Evolutionary conservation across 1,140 invertebrate species (phyloP).

Genomic region (Gonioctena quinquepunctata): DNA sequence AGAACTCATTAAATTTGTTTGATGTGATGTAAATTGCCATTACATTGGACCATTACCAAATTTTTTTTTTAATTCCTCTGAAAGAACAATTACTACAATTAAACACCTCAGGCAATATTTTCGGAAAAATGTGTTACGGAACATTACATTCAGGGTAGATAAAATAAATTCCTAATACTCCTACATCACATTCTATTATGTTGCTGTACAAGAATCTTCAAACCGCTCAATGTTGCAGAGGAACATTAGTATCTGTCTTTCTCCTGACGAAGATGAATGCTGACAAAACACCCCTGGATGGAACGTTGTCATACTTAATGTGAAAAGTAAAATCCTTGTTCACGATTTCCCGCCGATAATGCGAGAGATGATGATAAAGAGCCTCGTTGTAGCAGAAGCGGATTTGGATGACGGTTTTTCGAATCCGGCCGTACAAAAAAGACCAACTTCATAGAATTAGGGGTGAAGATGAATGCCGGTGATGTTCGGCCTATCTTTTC

Average conservation of each 20-base stretch:
- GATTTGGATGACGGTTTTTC: neutral
- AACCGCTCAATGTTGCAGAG: neutral
- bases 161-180: too few relatives aligned
- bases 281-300: neutral
- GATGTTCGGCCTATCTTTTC: too few relatives aligned
- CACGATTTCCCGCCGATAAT: constrained; percentile 6
- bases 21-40: too few relatives aligned
- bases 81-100: too few relatives aligned
- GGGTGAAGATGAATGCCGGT: neutral
- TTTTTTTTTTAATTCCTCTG: too few relatives aligned
- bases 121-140: too few relatives aligned
- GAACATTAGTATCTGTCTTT: constrained; percentile 11
- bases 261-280: constrained; percentile 14
- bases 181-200: too few relatives aligned
- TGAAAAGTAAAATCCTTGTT: constrained; percentile 1
- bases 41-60: too few relatives aligned
- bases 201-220: too few relatives aligned
- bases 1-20: too few relatives aligned
- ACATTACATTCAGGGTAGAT: too few relatives aligned
- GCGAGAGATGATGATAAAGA: neutral
- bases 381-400: neutral
- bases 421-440: neutral
- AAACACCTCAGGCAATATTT: too few relatives aligned
- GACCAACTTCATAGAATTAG: neutral
- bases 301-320: neutral